Conservation (phyloP, 2,797 vertebrate genomes). For the Tokudaia muenninki region DNA sequence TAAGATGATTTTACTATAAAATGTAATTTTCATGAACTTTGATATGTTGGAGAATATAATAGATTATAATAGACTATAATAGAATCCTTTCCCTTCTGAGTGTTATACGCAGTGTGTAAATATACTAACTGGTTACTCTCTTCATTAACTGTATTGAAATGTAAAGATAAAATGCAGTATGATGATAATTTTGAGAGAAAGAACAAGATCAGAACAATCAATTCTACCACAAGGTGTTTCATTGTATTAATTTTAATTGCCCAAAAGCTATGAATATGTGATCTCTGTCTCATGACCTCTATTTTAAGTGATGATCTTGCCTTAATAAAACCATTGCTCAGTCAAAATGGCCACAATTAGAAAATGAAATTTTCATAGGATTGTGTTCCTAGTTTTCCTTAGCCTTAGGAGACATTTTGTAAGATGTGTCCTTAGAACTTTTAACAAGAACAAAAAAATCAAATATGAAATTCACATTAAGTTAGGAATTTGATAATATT, state of each 20-base stretch:
- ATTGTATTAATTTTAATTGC: conserved; percentile 58
- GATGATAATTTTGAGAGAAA: conserved; percentile 60
- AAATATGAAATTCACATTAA: not conserved
- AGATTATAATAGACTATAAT: conserved; percentile 5
- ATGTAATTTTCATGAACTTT: conserved; percentile 63
- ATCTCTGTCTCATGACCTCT: not conserved
- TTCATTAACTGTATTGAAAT: conserved; percentile 72
- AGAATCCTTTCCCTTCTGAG: conserved; percentile 68
- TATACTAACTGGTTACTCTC: conserved; percentile 67
- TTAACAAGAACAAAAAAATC: not conserved
- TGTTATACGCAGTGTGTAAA: conserved; percentile 64
- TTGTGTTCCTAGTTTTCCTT: not conserved
- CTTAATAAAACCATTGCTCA: conserved; percentile 5
- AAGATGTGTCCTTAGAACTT: not conserved
- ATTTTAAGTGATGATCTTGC: conserved; percentile 50
- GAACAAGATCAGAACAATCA: not conserved
- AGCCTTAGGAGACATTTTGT: not conserved
- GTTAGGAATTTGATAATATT: not conserved
- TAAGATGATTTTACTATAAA: conserved; percentile 62
- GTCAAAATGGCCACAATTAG: not conserved
- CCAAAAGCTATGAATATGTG: not conserved
- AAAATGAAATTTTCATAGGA: conserved; percentile 45
- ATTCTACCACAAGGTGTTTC: conserved; percentile 51
- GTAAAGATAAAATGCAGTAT: conserved; percentile 68
- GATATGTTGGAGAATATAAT: conserved; percentile 47